Conservation (phyloP, 1,140 invertebrate genomes). For the Zaprionus ghesquierei region DNA sequence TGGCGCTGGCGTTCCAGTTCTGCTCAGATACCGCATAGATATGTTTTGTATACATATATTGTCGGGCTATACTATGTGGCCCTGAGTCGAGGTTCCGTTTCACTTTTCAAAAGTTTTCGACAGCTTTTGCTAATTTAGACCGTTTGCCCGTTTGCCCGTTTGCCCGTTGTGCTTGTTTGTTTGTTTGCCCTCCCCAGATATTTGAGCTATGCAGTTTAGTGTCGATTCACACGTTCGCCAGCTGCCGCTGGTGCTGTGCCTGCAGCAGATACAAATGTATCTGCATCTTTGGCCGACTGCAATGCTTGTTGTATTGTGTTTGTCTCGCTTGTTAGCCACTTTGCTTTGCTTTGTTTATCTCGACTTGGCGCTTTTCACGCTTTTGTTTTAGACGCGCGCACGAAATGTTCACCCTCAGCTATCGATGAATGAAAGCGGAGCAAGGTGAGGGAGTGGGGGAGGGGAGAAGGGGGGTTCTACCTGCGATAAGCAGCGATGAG, state of each 20-base stretch:
- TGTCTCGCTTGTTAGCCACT: conserved; percentile 39
- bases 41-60: background rate
- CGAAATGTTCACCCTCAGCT: conserved; percentile 57
- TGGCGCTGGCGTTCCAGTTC: conserved; percentile 31
- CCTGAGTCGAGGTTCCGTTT: conserved; percentile 70
- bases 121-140: conserved; percentile 35
- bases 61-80: conserved; percentile 29
- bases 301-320: conserved; percentile 6
- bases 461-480: background rate
- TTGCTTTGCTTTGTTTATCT: conserved; percentile 60
- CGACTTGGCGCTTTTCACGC: conserved; percentile 21
- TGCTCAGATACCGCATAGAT: conserved; percentile 16
- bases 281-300: conserved; percentile 2
- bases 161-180: conserved; percentile 8
- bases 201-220: conserved; percentile 59
- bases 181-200: conserved; percentile 27
- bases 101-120: conserved; percentile 61
- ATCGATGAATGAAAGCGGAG: conserved; percentile 65
- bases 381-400: conserved; percentile 55
- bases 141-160: conserved; percentile 17
- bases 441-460: background rate
- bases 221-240: conserved; percentile 66
- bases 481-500: conserved; percentile 61
- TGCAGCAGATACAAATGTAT: conserved; percentile 33
- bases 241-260: no score